Base-by-base conservation (phyloP, 2,888 invertebrate species). In the Parthenolecanium corni region DNA sequence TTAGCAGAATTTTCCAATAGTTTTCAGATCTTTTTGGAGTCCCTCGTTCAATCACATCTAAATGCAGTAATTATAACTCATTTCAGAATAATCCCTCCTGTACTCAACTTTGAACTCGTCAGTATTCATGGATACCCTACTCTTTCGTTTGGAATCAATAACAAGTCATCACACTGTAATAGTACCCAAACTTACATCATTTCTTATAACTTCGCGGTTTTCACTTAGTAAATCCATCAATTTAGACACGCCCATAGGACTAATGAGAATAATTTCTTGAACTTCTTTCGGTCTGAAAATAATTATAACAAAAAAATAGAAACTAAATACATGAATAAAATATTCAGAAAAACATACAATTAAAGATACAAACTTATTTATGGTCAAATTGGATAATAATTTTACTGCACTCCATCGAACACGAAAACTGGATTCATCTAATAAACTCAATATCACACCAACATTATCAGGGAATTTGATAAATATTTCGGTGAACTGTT, bases 221-320 rank as follows among this genome's bases (percentile, higher is more conserved):
- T 99, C 98, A 3, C 85, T 83, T 12, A 99, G 76, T 16, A 98
- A 78, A 75, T 99, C 98, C 89, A 97, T 96, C 70, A 99, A 79
- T 76, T 92, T 93, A 1, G 96, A 94, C 0, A 98, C 89, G 1
- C 94, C 97, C 89, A 93, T 91, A n/a, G 93, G 91, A 73, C 89
- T 89, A 2, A 89, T 83, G 62, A 92, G 76, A 56, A 91, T 83
- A 16, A 89, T 85, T 72, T 91, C 90, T 75, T 92, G 91, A 54
- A 91, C 83, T 65, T 90, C 89, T 72, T 87, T 86, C 0, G 86
- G 83, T 72, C 87, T 83, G 67, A 68, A 57, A 67, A 54, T 64
- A 52, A 21, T 36, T 3, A 62, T 36, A 54, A 44, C 40, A 42
- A 36, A 44, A 49, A 51, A 9, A 51, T 21, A 9, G 20, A 20